These are phyloP conservation scores for Cydia strobilella DNA, from an alignment of 1,140 invertebrate genomes.

Conservation along the genomic window DNA sequence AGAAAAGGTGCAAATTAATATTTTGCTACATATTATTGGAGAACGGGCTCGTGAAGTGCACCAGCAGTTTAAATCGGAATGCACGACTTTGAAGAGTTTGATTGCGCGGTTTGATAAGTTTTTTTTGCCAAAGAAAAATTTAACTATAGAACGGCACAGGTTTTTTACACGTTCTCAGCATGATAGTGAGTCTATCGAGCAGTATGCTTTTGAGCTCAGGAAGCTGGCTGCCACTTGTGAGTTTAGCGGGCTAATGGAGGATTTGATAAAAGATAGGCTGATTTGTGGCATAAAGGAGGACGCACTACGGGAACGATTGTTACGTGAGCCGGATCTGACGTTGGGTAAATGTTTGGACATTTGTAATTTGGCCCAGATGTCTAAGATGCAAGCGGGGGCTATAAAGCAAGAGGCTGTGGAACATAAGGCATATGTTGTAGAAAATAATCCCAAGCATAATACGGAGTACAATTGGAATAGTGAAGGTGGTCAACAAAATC, in stretches of 20 bases:
- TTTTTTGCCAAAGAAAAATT: slow-evolving; percentile 4
- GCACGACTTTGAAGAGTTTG: neutral
- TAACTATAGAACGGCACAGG: slow-evolving; percentile 10
- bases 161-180: slow-evolving; percentile 14
- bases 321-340: slow-evolving; percentile 25
- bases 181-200: neutral
- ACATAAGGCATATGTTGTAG: neutral
- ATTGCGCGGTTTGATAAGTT: neutral
- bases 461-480: neutral
- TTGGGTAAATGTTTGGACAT: neutral
- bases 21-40: too few species aligned
- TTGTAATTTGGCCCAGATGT: neutral
- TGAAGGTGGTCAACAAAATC: neutral
- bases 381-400: neutral
- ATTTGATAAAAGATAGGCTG: slow-evolving; percentile 4
- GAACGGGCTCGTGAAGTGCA: too few species aligned
- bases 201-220: neutral
- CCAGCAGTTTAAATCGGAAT: neutral
- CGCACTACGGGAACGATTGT: slow-evolving; percentile 19
- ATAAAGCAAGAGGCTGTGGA: neutral
- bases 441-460: neutral
- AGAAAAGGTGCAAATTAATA: too few species aligned
- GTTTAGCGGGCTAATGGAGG: neutral
- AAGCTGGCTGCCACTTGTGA: slow-evolving; percentile 2
- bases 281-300: neutral